Conservation (phyloP, 2,888 invertebrate genomes). For the Patella ulyssiponensis region DNA sequence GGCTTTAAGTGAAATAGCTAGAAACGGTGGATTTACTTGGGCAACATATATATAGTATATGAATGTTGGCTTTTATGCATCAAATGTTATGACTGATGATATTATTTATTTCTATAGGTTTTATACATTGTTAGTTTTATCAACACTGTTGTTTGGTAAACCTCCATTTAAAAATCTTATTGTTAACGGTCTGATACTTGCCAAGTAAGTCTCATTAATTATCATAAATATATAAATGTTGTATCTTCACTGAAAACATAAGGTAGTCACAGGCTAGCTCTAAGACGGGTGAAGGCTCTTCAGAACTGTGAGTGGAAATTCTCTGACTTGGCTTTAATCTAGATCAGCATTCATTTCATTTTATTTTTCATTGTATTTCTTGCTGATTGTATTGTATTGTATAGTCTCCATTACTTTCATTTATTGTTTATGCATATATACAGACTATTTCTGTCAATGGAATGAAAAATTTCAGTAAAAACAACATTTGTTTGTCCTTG, state of each 20-base stretch:
- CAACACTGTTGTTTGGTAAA: conserved; percentile 94
- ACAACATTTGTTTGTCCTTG: no score
- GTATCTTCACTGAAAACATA: background rate
- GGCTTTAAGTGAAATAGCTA: no score
- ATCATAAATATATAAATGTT: background rate
- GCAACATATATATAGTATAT: no score
- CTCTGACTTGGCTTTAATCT: background rate
- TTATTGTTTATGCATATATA: no score
- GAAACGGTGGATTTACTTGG: no score
- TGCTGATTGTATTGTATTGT: no score
- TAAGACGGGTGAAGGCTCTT: background rate
- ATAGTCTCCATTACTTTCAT: no score
- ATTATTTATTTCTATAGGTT: conserved; percentile 75
- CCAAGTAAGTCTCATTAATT: conserved; percentile 73
- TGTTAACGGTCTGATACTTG: conserved; percentile 94
- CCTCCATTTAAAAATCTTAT: conserved; percentile 98
- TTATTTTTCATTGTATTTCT: background rate
- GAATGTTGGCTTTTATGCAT: no score
- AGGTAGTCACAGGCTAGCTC: no score
- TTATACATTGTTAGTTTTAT: conserved; percentile 96
- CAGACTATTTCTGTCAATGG: no score
- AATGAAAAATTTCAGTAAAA: no score
- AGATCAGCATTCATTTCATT: background rate
- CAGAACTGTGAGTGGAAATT: background rate
- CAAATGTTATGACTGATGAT: no score